Base-by-base conservation (phyloP, 2,113 vertebrate species). In the Gila orcuttii region DNA sequence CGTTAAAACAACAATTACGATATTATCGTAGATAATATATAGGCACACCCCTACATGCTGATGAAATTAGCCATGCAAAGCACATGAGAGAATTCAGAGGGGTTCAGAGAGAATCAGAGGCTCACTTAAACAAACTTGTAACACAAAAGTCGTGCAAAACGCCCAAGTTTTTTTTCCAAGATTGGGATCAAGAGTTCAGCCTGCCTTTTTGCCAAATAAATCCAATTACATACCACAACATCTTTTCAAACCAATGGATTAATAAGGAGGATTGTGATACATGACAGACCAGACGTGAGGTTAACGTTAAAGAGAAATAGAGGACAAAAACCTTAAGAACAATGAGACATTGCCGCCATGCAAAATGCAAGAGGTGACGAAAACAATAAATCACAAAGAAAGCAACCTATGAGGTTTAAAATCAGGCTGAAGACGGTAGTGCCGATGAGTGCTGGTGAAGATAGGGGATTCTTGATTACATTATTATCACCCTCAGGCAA, bases 401-500 rank as follows among this genome's bases (percentile, higher is more conserved):
- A 45, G 59, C n/a, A 82, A 82, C 42, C 17, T 23, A 82, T 36
- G 25, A 68, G 79, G 45, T 33, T 82, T 50, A 31, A 82, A 68
- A 82, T 31, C 47, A 52, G 45, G 5, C 45, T 28, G 7, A 66
- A 71, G 71, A 36, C 8, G 68, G 74, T 52, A 33, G 85, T 64
- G 60, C 7, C 19, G 79, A 60, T 64, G 36, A 81, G 74, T 52
- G 82, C 52, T 84, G 11, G 71, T 73, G 33, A 75, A 66, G 68
- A 36, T 73, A 88, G 21, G 57, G 83, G 81, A 60, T 83, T 31
- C 91, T 90, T 90, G 90, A 93, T 93, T 92, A 89, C 88, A 91
- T 87, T 88, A 87, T 89, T 89, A 92, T 87, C 85, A 64, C 86
- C 90, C 89, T 86, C 86, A 91, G 88, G 89, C 89, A 89, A 86